These are phyloP conservation scores for Thamnophis sirtalis DNA, from an alignment of 2,113 vertebrate species.

Conservation along the genomic window DNA sequence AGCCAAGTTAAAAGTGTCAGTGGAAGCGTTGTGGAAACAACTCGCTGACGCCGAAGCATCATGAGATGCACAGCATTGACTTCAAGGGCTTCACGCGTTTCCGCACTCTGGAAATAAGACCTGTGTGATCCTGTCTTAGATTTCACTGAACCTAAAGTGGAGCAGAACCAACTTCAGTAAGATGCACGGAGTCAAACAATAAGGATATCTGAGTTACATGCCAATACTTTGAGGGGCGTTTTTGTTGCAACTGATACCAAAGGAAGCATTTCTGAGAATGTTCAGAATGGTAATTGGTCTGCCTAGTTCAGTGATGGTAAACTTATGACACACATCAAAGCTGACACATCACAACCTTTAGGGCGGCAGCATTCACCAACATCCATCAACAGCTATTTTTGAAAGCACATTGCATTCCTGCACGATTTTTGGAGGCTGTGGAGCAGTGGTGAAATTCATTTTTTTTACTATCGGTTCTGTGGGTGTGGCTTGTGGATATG, in stretches of 20 bases:
- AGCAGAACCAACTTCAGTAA: background rate
- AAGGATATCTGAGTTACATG: background rate
- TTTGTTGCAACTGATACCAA: background rate
- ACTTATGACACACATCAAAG: background rate
- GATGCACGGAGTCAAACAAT: background rate
- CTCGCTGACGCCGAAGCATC: background rate
- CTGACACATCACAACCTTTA: too few relatives aligned
- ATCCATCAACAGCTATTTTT: background rate
- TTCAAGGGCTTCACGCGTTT: background rate
- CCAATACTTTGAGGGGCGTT: background rate
- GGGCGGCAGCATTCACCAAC: too few relatives aligned
- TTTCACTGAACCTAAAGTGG: background rate
- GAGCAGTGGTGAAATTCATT: too few relatives aligned
- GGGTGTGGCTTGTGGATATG: too few relatives aligned
- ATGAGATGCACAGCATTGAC: background rate
- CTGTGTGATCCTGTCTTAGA: background rate
- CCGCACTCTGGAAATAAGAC: background rate
- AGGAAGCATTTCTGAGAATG: background rate
- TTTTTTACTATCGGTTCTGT: too few relatives aligned
- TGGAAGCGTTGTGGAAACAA: background rate
- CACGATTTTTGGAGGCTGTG: background rate
- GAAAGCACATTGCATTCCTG: background rate
- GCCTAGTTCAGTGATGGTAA: background rate
- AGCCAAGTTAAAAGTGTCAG: background rate
- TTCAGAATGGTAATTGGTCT: background rate